Evolutionary conservation across 2,113 vertebrate species (phyloP).

Genomic region (Etia nguti): DNA sequence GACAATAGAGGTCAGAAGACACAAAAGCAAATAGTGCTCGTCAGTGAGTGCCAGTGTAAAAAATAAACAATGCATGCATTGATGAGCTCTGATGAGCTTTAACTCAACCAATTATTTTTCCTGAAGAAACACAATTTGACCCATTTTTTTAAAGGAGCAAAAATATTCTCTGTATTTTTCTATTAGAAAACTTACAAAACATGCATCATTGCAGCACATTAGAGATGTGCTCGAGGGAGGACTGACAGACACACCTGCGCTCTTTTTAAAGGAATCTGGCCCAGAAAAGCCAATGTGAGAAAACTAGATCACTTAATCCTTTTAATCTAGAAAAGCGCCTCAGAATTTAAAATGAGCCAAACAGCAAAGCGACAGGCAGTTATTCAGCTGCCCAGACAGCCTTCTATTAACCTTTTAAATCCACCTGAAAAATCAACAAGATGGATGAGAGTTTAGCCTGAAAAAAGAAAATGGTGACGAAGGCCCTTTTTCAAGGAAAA

Average conservation of each 20-base stretch:
- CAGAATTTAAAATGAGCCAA: slow-evolving; percentile 1
- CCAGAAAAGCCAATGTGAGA: neutral
- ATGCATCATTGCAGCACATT: neutral
- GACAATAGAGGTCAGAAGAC: neutral
- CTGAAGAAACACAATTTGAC: neutral
- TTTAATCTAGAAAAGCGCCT: neutral
- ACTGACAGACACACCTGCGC: neutral
- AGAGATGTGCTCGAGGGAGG: neutral
- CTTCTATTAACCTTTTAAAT: slow-evolving; percentile 9
- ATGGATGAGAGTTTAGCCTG: neutral
- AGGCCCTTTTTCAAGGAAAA: neutral
- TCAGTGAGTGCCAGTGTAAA: neutral
- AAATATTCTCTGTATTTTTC: neutral
- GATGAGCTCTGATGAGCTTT: neutral
- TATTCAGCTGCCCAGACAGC: neutral
- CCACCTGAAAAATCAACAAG: neutral
- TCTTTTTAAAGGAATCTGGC: neutral
- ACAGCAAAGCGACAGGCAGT: neutral
- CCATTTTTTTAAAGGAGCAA: neutral
- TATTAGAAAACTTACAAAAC: neutral
- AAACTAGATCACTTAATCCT: slow-evolving; percentile 9
- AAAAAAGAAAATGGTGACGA: neutral
- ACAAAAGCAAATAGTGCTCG: neutral
- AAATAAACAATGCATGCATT: slow-evolving; percentile 20
- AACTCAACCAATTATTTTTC: neutral